Conservation (phyloP, 2,888 invertebrate species). For the Tipula lateralis region DNA sequence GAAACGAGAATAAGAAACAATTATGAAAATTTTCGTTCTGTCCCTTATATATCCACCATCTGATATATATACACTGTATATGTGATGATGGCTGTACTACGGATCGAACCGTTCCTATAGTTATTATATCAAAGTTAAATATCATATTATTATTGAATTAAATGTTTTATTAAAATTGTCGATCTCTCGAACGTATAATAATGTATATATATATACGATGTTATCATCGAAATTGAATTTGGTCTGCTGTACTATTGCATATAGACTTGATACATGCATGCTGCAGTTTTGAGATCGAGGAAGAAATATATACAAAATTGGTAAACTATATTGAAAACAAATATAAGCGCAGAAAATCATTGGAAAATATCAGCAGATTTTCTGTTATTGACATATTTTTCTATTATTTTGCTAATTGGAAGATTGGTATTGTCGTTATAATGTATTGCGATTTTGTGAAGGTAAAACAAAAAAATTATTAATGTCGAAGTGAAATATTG, state of each 20-base stretch:
- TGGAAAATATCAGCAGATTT: constrained; percentile 34
- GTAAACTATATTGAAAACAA: neutral
- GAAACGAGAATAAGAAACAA: neutral
- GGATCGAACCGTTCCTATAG: neutral
- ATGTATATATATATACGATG: neutral
- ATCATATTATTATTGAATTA: constrained; percentile 19
- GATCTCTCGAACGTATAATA: neutral
- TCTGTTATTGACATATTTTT: constrained; percentile 38
- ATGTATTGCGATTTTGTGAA: neutral
- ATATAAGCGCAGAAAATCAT: constrained; percentile 31
- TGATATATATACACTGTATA: neutral
- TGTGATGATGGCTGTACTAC: neutral
- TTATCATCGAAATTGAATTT: neutral
- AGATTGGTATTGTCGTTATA: neutral
- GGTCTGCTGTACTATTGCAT: neutral
- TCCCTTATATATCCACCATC: neutral
- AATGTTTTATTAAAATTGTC: constrained; percentile 24
- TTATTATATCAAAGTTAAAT: neutral
- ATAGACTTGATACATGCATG: neutral
- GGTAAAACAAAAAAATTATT: neutral
- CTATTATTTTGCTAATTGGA: constrained; percentile 39
- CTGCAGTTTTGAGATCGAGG: constrained; percentile 3
- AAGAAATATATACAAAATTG: neutral
- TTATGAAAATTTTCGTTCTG: constrained; percentile 4
- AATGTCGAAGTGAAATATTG: neutral